A percentile compares a stretch with the other conserved stretches of the same genome.
Conservation (phyloP, 2,888 invertebrate genomes). For the Panorpa germanica region DNA sequence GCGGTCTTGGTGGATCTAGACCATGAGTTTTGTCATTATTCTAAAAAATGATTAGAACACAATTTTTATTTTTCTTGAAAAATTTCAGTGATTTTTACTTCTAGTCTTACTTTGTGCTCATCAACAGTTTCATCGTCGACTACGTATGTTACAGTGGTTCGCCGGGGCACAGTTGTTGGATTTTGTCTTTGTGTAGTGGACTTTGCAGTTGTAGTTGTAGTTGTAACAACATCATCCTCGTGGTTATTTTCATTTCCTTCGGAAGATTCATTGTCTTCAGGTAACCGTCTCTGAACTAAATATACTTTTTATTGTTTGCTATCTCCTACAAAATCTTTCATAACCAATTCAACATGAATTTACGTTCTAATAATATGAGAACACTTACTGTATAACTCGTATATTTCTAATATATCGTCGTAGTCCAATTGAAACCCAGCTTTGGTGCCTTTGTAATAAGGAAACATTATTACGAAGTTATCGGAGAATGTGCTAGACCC, state of each 20-base stretch:
- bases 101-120: slow-evolving; percentile 20
- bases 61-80: too few species aligned
- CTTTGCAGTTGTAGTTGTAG: slow-evolving; percentile 4
- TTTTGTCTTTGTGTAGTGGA: slow-evolving; percentile 8
- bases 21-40: too few species aligned
- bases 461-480: slow-evolving; percentile 50
- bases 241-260: slow-evolving; percentile 8
- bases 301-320: slow-evolving; percentile 9
- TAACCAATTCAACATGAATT: slow-evolving; percentile 8
- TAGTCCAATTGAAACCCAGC: slow-evolving; percentile 29
- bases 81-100: neutral
- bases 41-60: too few species aligned
- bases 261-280: slow-evolving; percentile 13
- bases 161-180: slow-evolving; percentile 6
- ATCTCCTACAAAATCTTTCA: slow-evolving; percentile 1
- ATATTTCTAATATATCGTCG: slow-evolving; percentile 58
- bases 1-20: slow-evolving; percentile 1
- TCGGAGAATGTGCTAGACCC: slow-evolving; percentile 51
- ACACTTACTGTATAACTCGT: slow-evolving; percentile 52
- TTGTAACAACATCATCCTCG: slow-evolving; percentile 11
- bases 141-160: slow-evolving; percentile 19
- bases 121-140: slow-evolving; percentile 29
- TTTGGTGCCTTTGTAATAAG: slow-evolving; percentile 46
- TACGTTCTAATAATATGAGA: slow-evolving; percentile 7
- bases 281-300: slow-evolving; percentile 16